A percentile compares a stretch with the other conserved stretches of the same genome.
Evolutionary conservation across 1,140 invertebrate species (phyloP).

Genomic region (Oedothorax gibbosus): DNA sequence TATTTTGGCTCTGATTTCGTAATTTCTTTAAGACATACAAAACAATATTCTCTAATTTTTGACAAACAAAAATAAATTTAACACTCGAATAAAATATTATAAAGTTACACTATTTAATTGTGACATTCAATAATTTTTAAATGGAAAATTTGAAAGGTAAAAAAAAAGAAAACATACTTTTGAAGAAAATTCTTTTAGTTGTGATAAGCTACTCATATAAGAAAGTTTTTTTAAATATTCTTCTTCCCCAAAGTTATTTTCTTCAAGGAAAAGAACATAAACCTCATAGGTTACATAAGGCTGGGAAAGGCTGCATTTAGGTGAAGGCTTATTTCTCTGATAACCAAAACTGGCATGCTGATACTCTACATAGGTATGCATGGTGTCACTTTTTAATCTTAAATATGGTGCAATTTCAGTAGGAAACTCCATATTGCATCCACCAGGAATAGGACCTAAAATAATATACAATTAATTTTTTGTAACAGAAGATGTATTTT

Average conservation of each 20-base stretch:
- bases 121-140: no score
- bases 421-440: slow-evolving; percentile 50
- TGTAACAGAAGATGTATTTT: background rate
- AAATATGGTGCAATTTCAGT: slow-evolving; percentile 49
- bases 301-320: background rate
- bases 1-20: no score
- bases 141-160: no score
- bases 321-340: slow-evolving; percentile 18
- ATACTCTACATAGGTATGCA: slow-evolving; percentile 31
- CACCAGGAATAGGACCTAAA: slow-evolving; percentile 40
- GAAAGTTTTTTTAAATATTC: slow-evolving; percentile 41
- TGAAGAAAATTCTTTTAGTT: slow-evolving; percentile 21
- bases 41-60: no score
- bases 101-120: no score
- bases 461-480: background rate
- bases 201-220: slow-evolving; percentile 35
- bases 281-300: slow-evolving; percentile 32
- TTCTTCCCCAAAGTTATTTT: slow-evolving; percentile 47
- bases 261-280: slow-evolving; percentile 37
- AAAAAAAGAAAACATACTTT: slow-evolving; percentile 33
- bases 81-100: no score
- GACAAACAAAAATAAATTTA: no score
- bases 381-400: slow-evolving; percentile 17
- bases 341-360: slow-evolving; percentile 47
- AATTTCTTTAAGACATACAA: no score